Evolutionary conservation across 2,113 vertebrate species (phyloP), one percentile per base, ranked within the genome.

Genomic region (Amphiprion ocellaris): DNA sequence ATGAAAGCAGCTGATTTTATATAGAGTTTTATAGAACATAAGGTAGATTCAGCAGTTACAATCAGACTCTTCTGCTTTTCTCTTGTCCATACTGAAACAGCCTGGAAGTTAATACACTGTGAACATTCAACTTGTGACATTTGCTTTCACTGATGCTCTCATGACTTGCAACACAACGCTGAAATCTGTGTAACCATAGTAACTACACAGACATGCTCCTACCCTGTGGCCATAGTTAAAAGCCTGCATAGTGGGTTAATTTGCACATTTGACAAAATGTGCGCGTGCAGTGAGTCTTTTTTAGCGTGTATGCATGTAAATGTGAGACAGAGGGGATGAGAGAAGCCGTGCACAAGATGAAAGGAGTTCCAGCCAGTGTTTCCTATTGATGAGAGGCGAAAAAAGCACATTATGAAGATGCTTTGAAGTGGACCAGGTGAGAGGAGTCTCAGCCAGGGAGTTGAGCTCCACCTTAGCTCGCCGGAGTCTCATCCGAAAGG

Each of bases 371-470:
- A 55, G 61, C 44, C 59, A n/a, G 1, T 87, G 75, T 71, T 73
- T 78, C 64, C 53, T 46, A 78, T 70, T 83, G 74, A 74, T 67
- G 55, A 17, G 21, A 10, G 23, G 11, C 10, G 2, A 21, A 58
- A 71, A 44, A 78, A 60, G 11, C 0, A 3, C 62, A 69, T 83
- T 37, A 69, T 47, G 30, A 41, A 64, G 56, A 8, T 21, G 46
- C 81, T 92, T 91, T 91, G 89, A 92, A 77, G 86, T 92, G 65
- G 62, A 82, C 82, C 88, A 86, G 81, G 81, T 84, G 79, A 88
- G 74, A 49, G 72, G 19, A 54, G 62, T 46, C 77, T 58, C 58
- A 24, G 65, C 23, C 74, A 65, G 60, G 64, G 78, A 85, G 84
- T 82, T 62, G 56, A 81, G 56, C 81, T 26, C 55, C 61, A 44